Base-by-base conservation (phyloP, 2,888 invertebrate genomes). In the Liodrosophila aerea region DNA sequence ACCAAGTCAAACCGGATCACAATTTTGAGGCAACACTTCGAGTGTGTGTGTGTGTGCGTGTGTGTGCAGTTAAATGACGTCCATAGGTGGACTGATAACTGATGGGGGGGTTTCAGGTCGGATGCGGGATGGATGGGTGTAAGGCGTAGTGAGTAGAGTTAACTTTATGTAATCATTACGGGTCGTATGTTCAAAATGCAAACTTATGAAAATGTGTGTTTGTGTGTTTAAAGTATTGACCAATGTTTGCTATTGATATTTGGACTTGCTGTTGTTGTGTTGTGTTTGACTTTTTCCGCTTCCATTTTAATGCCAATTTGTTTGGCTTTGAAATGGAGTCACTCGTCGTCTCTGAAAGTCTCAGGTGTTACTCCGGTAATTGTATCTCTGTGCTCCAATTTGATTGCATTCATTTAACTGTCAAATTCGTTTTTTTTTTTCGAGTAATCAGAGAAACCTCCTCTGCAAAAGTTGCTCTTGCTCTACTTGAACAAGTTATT, bases 321-420 rank as follows among this genome's bases (percentile, higher is more conserved):
- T 43, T 45, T 36, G 52, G 61, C 53, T 13, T 66, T 39, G 18
- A 15, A 33, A 2, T 29, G 4, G 40, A 16, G 37, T 53, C 33
- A 18, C 51, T 37, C 51, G 54, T 36, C 43, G n/a, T 22, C 36
- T 13, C 15, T n/a, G 41, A n/a, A n/a, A 11, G 44, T 29, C 51
- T 72, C 69, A 70, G 73, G 56, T 74, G 61, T 58, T 50, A 39
- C 43, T 57, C 39, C 43, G 22, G 70, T 61, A 80, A 76, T 76
- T 83, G 71, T 64, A 73, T 60, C 49, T 64, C 54, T 56, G 30
- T 61, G 81, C 62, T 84, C 81, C 77, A 70, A 70, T 67, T 76
- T 58, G 49, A 56, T 54, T 64, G 57, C 66, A 56, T 66, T 73
- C 16, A 84, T 81, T 83, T 62, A 67, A 40, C 64, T 77, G 77